Evolutionary conservation across 1,140 invertebrate genomes (phyloP).

Genomic region (Drosophila willistoni): DNA sequence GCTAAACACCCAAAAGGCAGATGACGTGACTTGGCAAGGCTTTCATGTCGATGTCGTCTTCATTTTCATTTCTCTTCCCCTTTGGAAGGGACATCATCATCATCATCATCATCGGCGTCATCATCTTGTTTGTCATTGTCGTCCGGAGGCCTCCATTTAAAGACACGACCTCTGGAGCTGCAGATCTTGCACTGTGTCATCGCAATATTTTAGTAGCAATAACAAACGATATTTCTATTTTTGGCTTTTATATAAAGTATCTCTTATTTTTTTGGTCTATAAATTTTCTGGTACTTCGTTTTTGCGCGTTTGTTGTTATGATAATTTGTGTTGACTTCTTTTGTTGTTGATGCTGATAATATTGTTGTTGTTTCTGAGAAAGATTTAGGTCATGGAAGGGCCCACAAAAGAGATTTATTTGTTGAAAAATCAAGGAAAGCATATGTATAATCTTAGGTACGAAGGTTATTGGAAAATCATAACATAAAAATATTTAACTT

Average conservation of each 20-base stretch:
- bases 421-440: neutral
- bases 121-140: neutral
- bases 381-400: constrained; percentile 48
- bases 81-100: neutral
- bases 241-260: constrained; percentile 14
- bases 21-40: constrained; percentile 74
- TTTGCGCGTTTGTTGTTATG: constrained; percentile 34
- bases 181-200: constrained; percentile 4
- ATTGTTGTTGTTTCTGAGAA: constrained; percentile 11
- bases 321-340: constrained; percentile 52
- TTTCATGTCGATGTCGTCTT: constrained; percentile 40
- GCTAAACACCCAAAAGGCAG: constrained; percentile 33
- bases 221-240: constrained; percentile 4
- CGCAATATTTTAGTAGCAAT: neutral
- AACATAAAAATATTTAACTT: too few relatives aligned
- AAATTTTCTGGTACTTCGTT: constrained; percentile 48
- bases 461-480: too few relatives aligned
- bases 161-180: neutral
- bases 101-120: neutral
- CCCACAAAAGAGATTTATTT: constrained; percentile 15
- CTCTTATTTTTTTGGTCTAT: constrained; percentile 45
- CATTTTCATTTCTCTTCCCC: neutral
- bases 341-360: constrained; percentile 21
- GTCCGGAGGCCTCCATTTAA: neutral
- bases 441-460: too few relatives aligned